Conservation (phyloP, 2,888 invertebrate species). For the Gryllus longicercus region DNA sequence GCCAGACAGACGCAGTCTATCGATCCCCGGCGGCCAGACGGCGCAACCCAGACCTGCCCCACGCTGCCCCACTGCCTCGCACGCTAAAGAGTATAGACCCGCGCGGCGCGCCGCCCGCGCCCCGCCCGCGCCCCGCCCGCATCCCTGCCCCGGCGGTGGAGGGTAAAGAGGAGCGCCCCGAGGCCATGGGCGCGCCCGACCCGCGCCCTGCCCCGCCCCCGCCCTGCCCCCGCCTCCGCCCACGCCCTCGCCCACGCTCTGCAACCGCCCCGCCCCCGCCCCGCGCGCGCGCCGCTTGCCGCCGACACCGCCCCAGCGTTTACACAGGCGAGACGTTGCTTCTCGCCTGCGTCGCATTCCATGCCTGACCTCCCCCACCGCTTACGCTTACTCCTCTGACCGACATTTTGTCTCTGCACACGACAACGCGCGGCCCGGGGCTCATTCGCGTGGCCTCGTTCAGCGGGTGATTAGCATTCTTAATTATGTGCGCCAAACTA, state of each 20-base stretch:
- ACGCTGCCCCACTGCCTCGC: conserved; percentile 37
- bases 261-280: background rate
- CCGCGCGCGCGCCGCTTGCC: background rate
- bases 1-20: background rate
- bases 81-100: conserved; percentile 21
- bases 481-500: too few relatives aligned
- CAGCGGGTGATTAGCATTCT: too few relatives aligned
- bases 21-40: conserved; percentile 18
- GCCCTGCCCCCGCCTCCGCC: background rate
- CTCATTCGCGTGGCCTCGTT: too few relatives aligned
- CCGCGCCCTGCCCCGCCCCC: background rate
- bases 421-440: too few relatives aligned
- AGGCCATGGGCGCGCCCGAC: background rate
- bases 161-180: background rate
- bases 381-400: too few relatives aligned
- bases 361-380: too few relatives aligned
- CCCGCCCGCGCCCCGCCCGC: conserved; percentile 23
- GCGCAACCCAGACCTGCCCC: conserved; percentile 36
- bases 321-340: too few relatives aligned
- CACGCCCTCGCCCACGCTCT: background rate
- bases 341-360: too few relatives aligned
- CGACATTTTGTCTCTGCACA: too few relatives aligned
- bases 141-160: conserved; percentile 24
- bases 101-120: background rate
- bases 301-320: too few relatives aligned